A percentile compares a stretch with the other conserved stretches of the same genome.
phyloP scores from a whole-genome alignment of 2,797 vertebrate species.

The Sebastes nivosus region DNA sequence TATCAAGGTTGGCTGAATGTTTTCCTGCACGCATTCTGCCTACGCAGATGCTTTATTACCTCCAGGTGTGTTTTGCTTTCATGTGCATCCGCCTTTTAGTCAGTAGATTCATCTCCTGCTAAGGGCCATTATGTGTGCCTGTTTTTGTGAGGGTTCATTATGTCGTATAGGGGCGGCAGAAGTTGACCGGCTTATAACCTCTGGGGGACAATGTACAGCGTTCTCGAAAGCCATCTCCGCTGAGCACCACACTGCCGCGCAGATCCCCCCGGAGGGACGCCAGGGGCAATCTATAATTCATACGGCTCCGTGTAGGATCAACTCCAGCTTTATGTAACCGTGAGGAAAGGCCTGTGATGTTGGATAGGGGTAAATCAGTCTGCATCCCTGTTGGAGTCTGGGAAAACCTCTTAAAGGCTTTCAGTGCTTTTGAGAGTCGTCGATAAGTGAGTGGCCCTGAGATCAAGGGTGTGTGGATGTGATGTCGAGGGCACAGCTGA shows the following conservation, averaged over 20 bases:
- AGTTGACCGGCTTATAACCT: conserved; percentile 43
- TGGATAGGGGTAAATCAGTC: conserved; percentile 8
- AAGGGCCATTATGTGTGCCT: not conserved
- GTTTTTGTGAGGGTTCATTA: conserved; percentile 43
- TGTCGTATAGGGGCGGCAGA: conserved; percentile 31
- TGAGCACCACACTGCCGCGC: not conserved
- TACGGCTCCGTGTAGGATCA: conserved; percentile 36
- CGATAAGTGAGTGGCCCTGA: conserved; percentile 31
- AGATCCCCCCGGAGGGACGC: conserved; percentile 9
- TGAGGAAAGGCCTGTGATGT: conserved; percentile 22
- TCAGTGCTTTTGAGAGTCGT: conserved; percentile 34
- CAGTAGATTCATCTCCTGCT: conserved; percentile 23
- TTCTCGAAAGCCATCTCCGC: not conserved
- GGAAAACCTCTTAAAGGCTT: conserved; percentile 25
- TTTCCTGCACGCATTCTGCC: not conserved
- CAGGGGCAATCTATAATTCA: conserved; percentile 59
- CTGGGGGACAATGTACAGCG: not conserved
- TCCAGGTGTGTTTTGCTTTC: conserved; percentile 61
- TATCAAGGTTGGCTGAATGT: conserved; percentile 14
- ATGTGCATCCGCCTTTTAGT: conserved; percentile 19
- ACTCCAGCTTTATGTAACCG: conserved; percentile 52
- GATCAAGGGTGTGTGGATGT: conserved; percentile 41
- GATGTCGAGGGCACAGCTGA: conserved; percentile 54
- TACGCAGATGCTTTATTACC: conserved; percentile 37
- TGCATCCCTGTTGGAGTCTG: conserved; percentile 1